Base-by-base conservation (phyloP, 2,797 vertebrate genomes). In the Sphenopsis melanotis region DNA sequence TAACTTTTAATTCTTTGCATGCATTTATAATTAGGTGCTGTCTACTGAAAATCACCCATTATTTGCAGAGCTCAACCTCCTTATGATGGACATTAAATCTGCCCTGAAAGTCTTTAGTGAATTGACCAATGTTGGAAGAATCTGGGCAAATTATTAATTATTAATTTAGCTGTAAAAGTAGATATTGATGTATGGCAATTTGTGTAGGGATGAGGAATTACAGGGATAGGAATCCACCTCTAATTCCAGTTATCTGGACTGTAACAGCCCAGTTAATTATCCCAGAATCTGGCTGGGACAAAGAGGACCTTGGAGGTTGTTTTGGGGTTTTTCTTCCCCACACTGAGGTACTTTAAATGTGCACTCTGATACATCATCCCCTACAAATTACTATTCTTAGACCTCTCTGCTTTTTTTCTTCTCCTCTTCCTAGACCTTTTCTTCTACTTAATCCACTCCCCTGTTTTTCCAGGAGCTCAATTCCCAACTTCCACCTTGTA, bases 211-310 rank as follows among this genome's bases (percentile, higher is more conserved):
- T 9, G 3, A 71, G 61, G 34, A 83, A 71, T 32, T 44, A 12
- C 6, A 61, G 12, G 32, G 37, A 15, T 15, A 3, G 5, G 42
- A 83, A 76, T 84, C 27, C 24, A 44, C 18, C 11, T 80, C 5
- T 32, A 16, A 13, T 61, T 83, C 22, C 41, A 83, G 5, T 26
- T 32, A 32, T 29, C 46, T 61, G 7, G 49, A 44, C 0, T 37
- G 41, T 13, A 50, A 23, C 4, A 70, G 3, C 11, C 11, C 78
- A 65, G 13, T 1, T 76, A 42, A 52, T 74, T 49, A 46, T 15
- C 29, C 27, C 3, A 7, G 11, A 26, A 15, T 47, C 9, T n/a
- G 5, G 0, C 0, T 75, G 42, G 23, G 66, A 69, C 27, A 50
- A 44, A 82, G 4, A 75, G 18, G 37, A 14, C 8, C 13, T 11